Conservation (phyloP, 2,888 invertebrate genomes). For the Tachina fera region DNA sequence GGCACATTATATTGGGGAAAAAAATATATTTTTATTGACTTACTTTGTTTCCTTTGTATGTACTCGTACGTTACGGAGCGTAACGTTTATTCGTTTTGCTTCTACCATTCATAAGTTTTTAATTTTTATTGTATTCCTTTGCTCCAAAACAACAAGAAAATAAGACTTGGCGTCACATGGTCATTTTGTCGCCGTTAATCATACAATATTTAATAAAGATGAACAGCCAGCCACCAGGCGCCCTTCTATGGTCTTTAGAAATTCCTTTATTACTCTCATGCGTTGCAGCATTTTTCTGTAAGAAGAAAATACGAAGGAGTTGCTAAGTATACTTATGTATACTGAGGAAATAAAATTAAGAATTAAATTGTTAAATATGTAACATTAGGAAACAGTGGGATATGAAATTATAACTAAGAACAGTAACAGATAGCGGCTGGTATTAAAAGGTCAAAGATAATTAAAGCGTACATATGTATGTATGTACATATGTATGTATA, state of each 20-base stretch:
- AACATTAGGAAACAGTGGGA: slow-evolving; percentile 61
- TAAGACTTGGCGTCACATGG: slow-evolving; percentile 81
- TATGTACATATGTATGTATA: neutral
- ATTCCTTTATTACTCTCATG: slow-evolving; percentile 23
- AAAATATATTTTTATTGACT: slow-evolving; percentile 32
- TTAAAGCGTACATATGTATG: slow-evolving; percentile 13
- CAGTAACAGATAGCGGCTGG: neutral
- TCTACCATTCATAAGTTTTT: slow-evolving; percentile 59
- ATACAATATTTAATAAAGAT: slow-evolving; percentile 72
- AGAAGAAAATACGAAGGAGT: slow-evolving; percentile 32
- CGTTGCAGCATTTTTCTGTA: neutral
- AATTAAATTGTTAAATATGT: slow-evolving; percentile 56
- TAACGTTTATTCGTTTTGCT: neutral
- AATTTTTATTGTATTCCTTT: slow-evolving; percentile 76
- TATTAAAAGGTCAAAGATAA: slow-evolving; percentile 48
- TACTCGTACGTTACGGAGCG: neutral
- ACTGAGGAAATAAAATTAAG: slow-evolving; percentile 52
- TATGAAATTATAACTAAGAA: slow-evolving; percentile 6
- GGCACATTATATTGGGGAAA: slow-evolving; percentile 24
- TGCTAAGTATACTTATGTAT: slow-evolving; percentile 22
- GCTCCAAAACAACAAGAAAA: slow-evolving; percentile 28
- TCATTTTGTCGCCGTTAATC: slow-evolving; percentile 82
- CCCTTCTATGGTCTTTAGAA: slow-evolving; percentile 44
- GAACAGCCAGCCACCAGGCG: slow-evolving; percentile 48
- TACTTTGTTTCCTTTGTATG: slow-evolving; percentile 45